Evolutionary conservation across 2,113 vertebrate genomes (phyloP).

Genomic region (Gobius niger): DNA sequence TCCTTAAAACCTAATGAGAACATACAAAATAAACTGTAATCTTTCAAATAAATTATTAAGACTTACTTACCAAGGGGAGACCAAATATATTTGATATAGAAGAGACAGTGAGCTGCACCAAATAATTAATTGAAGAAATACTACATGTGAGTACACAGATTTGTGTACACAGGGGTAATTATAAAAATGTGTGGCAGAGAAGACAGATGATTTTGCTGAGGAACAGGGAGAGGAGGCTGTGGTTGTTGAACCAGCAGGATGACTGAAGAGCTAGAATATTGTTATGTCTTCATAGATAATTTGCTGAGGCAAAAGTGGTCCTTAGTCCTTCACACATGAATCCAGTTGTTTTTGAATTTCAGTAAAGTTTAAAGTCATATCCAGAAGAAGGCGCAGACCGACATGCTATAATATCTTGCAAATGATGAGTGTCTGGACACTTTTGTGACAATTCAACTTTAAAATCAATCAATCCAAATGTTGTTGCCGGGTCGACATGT

Average conservation of each 20-base stretch:
- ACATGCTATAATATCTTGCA: no score
- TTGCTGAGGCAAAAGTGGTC: no score
- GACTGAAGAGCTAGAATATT: neutral
- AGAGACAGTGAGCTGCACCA: no score
- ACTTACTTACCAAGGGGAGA: neutral
- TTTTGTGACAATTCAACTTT: no score
- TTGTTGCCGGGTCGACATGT: slow-evolving; percentile 25
- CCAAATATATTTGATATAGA: neutral
- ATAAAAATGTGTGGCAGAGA: neutral
- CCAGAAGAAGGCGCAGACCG: no score
- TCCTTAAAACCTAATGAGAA: neutral
- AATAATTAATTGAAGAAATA: no score
- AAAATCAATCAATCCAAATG: slow-evolving; percentile 56
- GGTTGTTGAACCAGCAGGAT: no score
- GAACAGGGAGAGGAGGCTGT: neutral
- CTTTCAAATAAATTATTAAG: neutral
- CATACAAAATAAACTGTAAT: neutral
- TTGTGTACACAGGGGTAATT: neutral
- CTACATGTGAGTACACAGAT: neutral
- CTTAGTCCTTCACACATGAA: no score
- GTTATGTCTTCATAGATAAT: no score
- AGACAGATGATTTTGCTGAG: neutral
- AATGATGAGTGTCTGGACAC: no score
- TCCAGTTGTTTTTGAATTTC: neutral
- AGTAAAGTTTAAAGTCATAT: no score